Evolutionary conservation across 2,888 invertebrate species (phyloP), one percentile per base, ranked within the genome.

Genomic region (Heliconius erato): DNA sequence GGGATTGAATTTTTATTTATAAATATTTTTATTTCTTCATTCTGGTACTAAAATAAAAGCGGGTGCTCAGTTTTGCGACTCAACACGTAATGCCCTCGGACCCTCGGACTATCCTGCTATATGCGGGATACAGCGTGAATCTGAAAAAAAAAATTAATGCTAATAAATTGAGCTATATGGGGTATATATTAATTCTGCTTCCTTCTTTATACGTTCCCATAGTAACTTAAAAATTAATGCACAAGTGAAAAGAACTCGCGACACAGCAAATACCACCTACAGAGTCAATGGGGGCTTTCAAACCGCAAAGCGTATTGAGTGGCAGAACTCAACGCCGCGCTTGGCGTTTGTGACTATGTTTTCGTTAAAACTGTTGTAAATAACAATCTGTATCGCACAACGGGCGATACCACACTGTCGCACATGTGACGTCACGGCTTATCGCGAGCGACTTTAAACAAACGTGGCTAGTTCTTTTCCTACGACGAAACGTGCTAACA

Each of bases 401-500:
- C 76, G 63, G 63, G 40, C 26, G 44, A 65, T 63, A 67, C 67
- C 19, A 49, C 77, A 72, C 32, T 67, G 81, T 49, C 71, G 68
- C 59, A 26, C 49, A 6, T 14, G 7, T 80, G 79, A 84, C 83
- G 83, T 84, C 83, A 84, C 78, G 35, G 49, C 79, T 84, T 82
- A 84, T 83, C 83, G 76, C 74, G 67, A 76, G 54, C 54, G 65
- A 69, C 81, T 81, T 40, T 69, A 71, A 81, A 69, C 79, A 81
- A 79, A 79, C 77, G 77, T 82, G n/a, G 44, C 49, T 23, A 71
- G 81, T 77, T 78, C 74, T 79, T 83, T 84, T 84, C 83, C 83
- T 63, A 69, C 68, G 49, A n/a, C 69, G 23, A 71, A 59, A 67
- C 69, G 69, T 71, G 78, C 67, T 78, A 68, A 78, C n/a, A 68